Conservation (phyloP, 2,113 vertebrate species). For the Brachypodius melanocephalos region DNA sequence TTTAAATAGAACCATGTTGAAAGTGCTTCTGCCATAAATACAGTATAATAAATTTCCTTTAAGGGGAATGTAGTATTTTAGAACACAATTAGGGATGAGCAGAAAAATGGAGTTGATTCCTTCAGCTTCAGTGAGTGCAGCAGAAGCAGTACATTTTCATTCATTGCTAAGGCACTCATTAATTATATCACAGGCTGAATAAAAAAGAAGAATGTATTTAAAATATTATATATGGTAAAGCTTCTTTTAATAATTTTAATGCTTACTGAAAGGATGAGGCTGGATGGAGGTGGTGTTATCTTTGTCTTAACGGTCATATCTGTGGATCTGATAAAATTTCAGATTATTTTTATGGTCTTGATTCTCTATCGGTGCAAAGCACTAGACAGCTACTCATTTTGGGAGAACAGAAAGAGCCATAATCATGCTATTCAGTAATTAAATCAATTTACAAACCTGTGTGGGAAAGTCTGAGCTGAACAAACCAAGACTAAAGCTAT, state of each 20-base stretch:
- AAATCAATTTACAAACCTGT: neutral
- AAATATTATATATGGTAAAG: neutral
- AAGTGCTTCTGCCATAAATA: conserved; percentile 14
- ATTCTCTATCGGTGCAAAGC: neutral
- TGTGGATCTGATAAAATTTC: neutral
- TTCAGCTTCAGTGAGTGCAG: conserved; percentile 17
- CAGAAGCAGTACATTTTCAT: conserved; percentile 9
- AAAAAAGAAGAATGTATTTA: neutral
- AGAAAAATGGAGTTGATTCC: conserved; percentile 41
- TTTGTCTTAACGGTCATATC: neutral
- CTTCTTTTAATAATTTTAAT: neutral
- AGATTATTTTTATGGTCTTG: neutral
- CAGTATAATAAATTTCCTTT: conserved; percentile 36
- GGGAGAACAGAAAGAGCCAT: neutral
- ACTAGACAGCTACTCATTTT: neutral
- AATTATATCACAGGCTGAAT: neutral
- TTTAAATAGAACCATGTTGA: conserved; percentile 10
- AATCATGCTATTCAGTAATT: neutral
- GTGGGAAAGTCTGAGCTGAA: neutral
- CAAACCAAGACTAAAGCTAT: neutral
- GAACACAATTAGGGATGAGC: conserved; percentile 45
- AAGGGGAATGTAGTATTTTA: conserved; percentile 42
- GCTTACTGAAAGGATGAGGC: neutral
- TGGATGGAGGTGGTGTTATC: neutral
- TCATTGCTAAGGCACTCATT: neutral